Percentiles rank a stretch among this genome's conserved stretches.
Evolutionary conservation across 92 coral and sea anemone genomes (phyloP).

Genomic region (Pocillopora meandrina): DNA sequence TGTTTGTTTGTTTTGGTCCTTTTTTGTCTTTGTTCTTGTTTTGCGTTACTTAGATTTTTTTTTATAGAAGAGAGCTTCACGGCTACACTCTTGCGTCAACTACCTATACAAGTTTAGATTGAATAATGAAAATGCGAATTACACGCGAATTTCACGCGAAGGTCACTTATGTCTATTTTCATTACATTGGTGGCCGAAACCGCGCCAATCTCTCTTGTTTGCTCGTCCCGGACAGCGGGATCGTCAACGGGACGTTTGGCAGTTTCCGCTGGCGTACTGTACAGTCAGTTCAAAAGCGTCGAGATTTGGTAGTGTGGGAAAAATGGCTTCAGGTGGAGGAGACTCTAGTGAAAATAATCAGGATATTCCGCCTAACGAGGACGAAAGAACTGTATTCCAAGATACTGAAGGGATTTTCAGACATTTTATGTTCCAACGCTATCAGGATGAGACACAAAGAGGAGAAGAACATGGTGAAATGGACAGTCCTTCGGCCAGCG

Average conservation of each 20-base stretch:
- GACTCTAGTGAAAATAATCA: conserved; percentile 36
- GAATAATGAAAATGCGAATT: too few species aligned
- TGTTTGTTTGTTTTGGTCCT: too few species aligned
- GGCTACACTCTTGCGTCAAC: too few species aligned
- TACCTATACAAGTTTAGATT: too few species aligned
- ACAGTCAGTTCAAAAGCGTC: conserved; percentile 15
- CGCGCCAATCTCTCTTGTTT: too few species aligned
- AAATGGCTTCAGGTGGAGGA: conserved; percentile 69
- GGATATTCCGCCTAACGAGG: conserved; percentile 63
- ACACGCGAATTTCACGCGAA: too few species aligned
- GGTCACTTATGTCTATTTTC: too few species aligned
- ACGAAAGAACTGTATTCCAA: conserved; percentile 52
- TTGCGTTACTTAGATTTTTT: too few species aligned
- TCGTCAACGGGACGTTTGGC: not conserved
- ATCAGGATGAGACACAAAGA: conserved; percentile 81
- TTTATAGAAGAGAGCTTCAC: too few species aligned
- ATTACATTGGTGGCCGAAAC: too few species aligned
- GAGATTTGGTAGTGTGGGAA: not conserved
- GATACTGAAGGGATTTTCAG: conserved; percentile 94
- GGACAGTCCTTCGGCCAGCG: conserved; percentile 66
- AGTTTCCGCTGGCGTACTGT: not conserved
- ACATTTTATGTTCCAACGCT: conserved; percentile 88
- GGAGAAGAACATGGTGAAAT: conserved; percentile 72
- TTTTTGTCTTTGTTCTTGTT: too few species aligned
- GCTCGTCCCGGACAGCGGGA: not conserved